A percentile compares a stretch with the other conserved stretches of the same genome.
phyloP scores from a whole-genome alignment of 2,113 vertebrate genomes.

The Oreocharis arfaki region DNA sequence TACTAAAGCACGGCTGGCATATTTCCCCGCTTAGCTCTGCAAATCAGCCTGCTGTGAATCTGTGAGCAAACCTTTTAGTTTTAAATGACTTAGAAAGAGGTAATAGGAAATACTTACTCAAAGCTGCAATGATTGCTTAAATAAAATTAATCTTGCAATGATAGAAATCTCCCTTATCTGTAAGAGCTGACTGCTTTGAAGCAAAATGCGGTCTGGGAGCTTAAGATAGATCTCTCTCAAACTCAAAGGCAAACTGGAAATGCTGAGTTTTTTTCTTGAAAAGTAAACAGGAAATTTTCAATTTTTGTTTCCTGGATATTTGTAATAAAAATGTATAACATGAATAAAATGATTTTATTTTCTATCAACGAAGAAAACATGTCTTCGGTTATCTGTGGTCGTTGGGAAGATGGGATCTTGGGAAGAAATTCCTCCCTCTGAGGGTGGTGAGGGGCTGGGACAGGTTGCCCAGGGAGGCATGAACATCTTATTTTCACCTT shows the following conservation, averaged over 20 bases:
- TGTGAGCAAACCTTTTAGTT: neutral
- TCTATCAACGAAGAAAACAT: neutral
- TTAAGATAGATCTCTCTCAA: neutral
- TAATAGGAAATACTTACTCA: neutral
- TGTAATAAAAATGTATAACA: neutral
- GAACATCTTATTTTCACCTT: neutral
- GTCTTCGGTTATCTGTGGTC: neutral
- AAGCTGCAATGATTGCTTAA: neutral
- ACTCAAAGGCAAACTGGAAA: neutral
- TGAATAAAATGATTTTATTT: neutral
- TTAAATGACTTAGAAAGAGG: neutral
- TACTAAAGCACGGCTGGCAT: neutral
- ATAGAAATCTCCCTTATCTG: neutral
- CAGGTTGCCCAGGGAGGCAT: neutral
- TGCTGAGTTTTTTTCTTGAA: neutral
- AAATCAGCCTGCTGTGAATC: neutral
- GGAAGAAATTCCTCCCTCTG: neutral
- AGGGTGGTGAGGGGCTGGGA: neutral
- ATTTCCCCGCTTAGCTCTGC: neutral
- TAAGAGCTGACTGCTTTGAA: neutral
- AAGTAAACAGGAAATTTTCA: neutral
- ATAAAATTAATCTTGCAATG: neutral
- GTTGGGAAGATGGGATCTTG: neutral
- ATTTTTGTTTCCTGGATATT: neutral
- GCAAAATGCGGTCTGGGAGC: neutral